Percentiles rank a stretch among this genome's conserved stretches.
Conservation (phyloP, 2,888 invertebrate genomes). For the Drymonia ruficornis region DNA sequence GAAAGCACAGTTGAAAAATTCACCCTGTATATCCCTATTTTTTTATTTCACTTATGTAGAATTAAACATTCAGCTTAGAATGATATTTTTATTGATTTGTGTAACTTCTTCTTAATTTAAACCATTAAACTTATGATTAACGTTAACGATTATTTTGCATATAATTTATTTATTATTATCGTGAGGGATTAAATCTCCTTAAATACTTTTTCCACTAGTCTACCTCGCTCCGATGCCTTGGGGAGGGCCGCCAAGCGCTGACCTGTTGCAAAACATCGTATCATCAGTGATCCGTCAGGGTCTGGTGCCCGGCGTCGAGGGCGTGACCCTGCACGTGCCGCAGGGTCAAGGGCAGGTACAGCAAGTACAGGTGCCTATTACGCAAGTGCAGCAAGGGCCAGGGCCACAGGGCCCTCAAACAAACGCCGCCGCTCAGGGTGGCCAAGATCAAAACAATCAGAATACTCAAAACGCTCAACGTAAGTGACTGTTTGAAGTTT, state of each 20-base stretch:
- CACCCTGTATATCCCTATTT: too few species aligned
- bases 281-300: slow-evolving; percentile 59
- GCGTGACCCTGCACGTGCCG: slow-evolving; percentile 42
- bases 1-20: too few species aligned
- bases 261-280: slow-evolving; percentile 60
- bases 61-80: too few species aligned
- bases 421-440: not conserved
- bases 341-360: slow-evolving; percentile 11
- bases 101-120: not conserved
- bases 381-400: not conserved
- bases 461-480: slow-evolving; percentile 10
- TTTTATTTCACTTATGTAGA: too few species aligned
- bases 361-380: slow-evolving; percentile 13
- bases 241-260: slow-evolving; percentile 52
- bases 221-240: slow-evolving; percentile 54
- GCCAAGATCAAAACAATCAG: slow-evolving; percentile 8
- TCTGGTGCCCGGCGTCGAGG: slow-evolving; percentile 52
- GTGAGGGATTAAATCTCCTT: not conserved
- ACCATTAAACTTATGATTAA: not conserved
- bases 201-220: slow-evolving; percentile 34
- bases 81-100: not conserved
- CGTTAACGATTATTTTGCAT: not conserved
- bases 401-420: not conserved
- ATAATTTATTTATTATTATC: not conserved
- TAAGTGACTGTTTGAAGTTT: slow-evolving; percentile 8